Conservation (phyloP, 2,797 vertebrate genomes). For the Pantherophis vulpinus region DNA sequence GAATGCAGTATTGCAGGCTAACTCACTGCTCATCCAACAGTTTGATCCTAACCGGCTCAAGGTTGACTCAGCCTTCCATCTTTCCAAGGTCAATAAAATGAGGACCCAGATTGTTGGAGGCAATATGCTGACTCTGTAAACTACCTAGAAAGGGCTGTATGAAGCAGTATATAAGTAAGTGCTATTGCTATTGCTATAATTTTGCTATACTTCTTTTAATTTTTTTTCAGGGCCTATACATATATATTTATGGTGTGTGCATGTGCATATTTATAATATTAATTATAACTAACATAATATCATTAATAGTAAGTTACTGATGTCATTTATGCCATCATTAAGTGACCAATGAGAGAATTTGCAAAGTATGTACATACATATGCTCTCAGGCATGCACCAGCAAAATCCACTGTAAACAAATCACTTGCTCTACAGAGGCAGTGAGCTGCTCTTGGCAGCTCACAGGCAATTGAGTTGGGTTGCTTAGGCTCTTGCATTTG, state of each 20-base stretch:
- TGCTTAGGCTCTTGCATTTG: not conserved
- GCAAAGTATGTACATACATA: not conserved
- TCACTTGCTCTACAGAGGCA: not conserved
- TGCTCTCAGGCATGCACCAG: not conserved
- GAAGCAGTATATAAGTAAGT: too few relatives aligned
- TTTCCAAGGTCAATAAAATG: too few relatives aligned
- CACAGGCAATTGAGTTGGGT: not conserved
- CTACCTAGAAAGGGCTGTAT: too few relatives aligned
- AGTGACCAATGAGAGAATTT: not conserved
- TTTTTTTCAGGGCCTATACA: conserved; percentile 16
- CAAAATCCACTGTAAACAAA: not conserved
- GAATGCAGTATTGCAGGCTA: too few relatives aligned
- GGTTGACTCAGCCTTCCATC: too few relatives aligned
- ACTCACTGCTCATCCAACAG: too few relatives aligned
- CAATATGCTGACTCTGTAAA: too few relatives aligned
- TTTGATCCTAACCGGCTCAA: too few relatives aligned
- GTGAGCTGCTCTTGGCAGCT: not conserved
- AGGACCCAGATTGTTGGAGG: too few relatives aligned
- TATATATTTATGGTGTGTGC: not conserved
- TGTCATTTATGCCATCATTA: not conserved
- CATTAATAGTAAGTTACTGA: not conserved
- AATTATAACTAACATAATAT: not conserved
- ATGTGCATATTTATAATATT: not conserved
- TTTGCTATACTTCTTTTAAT: conserved; percentile 29
- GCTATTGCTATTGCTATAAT: too few relatives aligned